Evolutionary conservation across 2,113 vertebrate genomes (phyloP).

Genomic region (Podarcis cretensis): DNA sequence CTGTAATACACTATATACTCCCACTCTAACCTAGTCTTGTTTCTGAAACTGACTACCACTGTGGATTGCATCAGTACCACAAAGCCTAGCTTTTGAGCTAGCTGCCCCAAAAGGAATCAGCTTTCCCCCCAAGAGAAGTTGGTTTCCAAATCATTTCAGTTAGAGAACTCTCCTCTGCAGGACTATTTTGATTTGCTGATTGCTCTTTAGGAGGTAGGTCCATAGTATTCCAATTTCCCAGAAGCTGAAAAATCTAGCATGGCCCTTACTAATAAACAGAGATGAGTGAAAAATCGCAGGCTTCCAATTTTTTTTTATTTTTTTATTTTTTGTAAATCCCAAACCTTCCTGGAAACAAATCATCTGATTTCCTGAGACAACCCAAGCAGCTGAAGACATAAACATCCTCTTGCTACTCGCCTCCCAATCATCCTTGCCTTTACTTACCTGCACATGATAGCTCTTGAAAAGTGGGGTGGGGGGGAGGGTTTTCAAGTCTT

Average conservation of each 20-base stretch:
- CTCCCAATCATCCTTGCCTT: no score
- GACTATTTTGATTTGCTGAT: not conserved
- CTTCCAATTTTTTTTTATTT: no score
- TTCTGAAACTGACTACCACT: not conserved
- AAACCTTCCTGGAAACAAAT: not conserved
- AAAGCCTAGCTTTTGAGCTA: not conserved
- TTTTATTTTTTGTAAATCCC: no score
- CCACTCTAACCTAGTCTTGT: fast-evolving
- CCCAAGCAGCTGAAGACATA: not conserved
- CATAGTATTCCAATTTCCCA: not conserved
- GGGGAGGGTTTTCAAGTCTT: not conserved
- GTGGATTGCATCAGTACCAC: not conserved
- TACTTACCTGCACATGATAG: not conserved
- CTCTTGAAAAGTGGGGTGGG: not conserved
- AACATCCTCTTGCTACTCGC: not conserved
- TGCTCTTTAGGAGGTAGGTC: not conserved
- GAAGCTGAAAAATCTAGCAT: not conserved
- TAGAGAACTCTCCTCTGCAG: not conserved
- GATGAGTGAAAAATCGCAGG: not conserved
- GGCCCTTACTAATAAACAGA: not conserved
- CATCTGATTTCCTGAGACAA: not conserved
- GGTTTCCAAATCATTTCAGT: not conserved
- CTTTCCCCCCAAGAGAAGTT: not conserved
- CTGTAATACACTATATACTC: constrained; percentile 61
- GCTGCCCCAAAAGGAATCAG: not conserved